Evolutionary conservation across 2,888 invertebrate species (phyloP).

Genomic region (Brassicogethes aeneus): DNA sequence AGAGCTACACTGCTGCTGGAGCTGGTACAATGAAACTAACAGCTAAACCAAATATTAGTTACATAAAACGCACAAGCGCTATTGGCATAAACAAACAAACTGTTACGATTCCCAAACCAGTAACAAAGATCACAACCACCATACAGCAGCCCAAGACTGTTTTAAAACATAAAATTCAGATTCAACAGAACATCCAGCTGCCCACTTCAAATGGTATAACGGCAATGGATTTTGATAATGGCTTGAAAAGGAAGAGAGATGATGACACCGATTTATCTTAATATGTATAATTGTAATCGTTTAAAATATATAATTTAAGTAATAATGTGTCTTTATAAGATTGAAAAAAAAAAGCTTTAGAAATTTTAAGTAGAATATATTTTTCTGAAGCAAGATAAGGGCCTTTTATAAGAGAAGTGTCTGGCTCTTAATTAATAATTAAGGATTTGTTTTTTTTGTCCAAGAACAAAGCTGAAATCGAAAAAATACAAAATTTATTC

Average conservation of each 20-base stretch:
- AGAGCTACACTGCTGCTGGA: conserved; percentile 26
- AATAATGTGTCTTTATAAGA: no score
- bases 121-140: conserved; percentile 54
- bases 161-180: conserved; percentile 38
- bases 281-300: background rate
- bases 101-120: conserved; percentile 65
- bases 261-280: conserved; percentile 41
- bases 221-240: conserved; percentile 51
- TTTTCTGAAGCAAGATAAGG: no score
- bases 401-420: no score
- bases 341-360: no score
- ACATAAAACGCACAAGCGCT: conserved; percentile 43
- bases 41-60: conserved; percentile 47
- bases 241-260: conserved; percentile 56
- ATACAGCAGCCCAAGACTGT: conserved; percentile 41
- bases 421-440: no score
- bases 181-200: conserved; percentile 32
- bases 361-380: no score
- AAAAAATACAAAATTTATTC: no score
- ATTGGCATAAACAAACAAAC: conserved; percentile 45
- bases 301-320: no score
- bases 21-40: conserved; percentile 38
- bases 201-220: conserved; percentile 37
- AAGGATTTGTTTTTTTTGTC: no score
- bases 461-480: no score